Percentiles rank a stretch among this genome's conserved stretches.
These are phyloP conservation scores for Tragelaphus strepsiceros DNA, from an alignment of 2,113 vertebrate genomes.

Conservation along the genomic window DNA sequence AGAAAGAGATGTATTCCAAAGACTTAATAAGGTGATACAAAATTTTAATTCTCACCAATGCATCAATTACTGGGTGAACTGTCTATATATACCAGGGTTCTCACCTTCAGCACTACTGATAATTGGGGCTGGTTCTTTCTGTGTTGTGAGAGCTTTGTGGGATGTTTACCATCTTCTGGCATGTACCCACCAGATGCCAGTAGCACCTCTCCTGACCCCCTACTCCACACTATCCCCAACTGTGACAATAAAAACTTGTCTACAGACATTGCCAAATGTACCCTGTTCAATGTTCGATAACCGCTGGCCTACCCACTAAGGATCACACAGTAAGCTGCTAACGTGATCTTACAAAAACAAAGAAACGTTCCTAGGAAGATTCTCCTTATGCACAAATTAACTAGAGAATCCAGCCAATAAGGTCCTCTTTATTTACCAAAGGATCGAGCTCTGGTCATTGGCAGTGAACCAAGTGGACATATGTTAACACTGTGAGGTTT, in stretches of 20 bases:
- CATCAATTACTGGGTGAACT: not conserved
- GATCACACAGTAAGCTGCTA: not conserved
- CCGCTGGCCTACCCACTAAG: not conserved
- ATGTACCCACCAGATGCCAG: not conserved
- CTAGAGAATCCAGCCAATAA: not conserved
- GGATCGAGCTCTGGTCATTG: not conserved
- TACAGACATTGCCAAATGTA: not conserved
- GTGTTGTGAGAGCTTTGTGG: not conserved
- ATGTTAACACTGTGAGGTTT: conserved; percentile 16
- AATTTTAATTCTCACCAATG: not conserved
- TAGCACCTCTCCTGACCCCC: not conserved
- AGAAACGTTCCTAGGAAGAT: not conserved
- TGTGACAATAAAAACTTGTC: not conserved
- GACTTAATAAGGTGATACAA: not conserved
- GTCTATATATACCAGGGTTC: not conserved
- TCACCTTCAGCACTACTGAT: not conserved
- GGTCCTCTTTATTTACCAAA: not conserved
- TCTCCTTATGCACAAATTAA: not conserved
- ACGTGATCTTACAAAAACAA: not conserved
- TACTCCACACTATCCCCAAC: not conserved
- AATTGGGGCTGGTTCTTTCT: not conserved
- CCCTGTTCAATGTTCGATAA: not conserved
- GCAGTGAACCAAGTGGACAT: conserved; percentile 10
- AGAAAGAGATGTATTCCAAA: not conserved
- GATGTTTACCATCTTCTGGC: not conserved